Conservation (phyloP, 1,140 invertebrate genomes). For the Pemphigus obesinymphae region DNA sequence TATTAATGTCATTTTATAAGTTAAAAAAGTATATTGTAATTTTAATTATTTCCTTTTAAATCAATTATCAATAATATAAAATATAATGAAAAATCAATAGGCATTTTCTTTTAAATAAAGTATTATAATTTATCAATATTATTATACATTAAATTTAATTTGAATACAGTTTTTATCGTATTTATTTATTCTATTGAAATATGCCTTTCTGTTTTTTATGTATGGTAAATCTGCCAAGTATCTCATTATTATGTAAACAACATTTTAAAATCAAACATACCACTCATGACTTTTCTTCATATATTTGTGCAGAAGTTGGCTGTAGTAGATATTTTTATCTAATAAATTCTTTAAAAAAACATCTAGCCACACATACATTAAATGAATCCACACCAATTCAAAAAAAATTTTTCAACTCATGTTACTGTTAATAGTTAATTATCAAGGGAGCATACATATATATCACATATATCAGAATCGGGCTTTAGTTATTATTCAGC, state of each 20-base stretch:
- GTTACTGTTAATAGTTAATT: not conserved
- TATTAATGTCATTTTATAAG: not conserved
- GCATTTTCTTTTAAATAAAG: not conserved
- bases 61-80: not conserved
- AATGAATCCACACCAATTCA: not conserved
- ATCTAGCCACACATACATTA: not conserved
- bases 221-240: not conserved
- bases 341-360: not conserved
- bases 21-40: no score
- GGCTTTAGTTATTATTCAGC: not conserved
- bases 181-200: no score
- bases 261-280: not conserved
- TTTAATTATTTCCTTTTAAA: no score
- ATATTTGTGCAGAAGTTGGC: not conserved
- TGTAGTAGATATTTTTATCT: not conserved
- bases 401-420: not conserved
- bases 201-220: not conserved
- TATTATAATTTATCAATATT: not conserved
- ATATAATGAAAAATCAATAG: not conserved
- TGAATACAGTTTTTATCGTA: no score
- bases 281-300: not conserved
- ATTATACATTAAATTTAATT: not conserved
- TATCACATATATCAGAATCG: not conserved
- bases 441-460: not conserved
- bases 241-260: not conserved